Conservation (phyloP, 2,797 vertebrate genomes). For the Tenualosa ilisha region DNA sequence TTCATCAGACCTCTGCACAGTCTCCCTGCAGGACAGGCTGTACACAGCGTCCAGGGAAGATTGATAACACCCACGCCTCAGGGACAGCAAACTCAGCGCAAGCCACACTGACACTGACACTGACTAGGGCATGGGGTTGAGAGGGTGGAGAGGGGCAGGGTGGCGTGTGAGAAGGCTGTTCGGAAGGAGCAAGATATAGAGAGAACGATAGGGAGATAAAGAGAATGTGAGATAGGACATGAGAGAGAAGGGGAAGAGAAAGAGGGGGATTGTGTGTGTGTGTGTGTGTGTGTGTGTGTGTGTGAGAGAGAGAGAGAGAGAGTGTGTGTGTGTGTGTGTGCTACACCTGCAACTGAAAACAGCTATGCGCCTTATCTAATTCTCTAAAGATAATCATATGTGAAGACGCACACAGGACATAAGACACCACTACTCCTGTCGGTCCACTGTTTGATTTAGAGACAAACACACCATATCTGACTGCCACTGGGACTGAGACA, state of each 20-base stretch:
- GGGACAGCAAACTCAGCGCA: not conserved
- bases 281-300: not conserved
- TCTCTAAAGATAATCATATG: not conserved
- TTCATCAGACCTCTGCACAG: not conserved
- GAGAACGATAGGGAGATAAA: no score
- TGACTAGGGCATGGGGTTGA: not conserved
- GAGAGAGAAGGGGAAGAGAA: not conserved
- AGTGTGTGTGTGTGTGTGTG: not conserved
- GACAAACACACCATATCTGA: not conserved
- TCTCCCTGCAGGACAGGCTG: not conserved
- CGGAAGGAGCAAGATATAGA: not conserved
- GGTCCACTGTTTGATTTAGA: not conserved
- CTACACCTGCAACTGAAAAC: not conserved
- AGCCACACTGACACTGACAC: not conserved
- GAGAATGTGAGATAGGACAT: no score
- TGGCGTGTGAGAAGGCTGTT: no score
- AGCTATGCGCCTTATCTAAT: not conserved
- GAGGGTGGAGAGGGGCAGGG: not conserved
- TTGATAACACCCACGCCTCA: not conserved
- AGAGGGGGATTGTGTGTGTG: not conserved
- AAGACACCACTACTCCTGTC: not conserved
- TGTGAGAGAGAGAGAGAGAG: no score
- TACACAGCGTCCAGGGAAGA: slow-evolving; percentile 9
- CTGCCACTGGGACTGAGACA: not conserved
- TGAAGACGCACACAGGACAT: not conserved